Evolutionary conservation across 2,797 vertebrate species (phyloP).

Genomic region (Scarus forsteni): DNA sequence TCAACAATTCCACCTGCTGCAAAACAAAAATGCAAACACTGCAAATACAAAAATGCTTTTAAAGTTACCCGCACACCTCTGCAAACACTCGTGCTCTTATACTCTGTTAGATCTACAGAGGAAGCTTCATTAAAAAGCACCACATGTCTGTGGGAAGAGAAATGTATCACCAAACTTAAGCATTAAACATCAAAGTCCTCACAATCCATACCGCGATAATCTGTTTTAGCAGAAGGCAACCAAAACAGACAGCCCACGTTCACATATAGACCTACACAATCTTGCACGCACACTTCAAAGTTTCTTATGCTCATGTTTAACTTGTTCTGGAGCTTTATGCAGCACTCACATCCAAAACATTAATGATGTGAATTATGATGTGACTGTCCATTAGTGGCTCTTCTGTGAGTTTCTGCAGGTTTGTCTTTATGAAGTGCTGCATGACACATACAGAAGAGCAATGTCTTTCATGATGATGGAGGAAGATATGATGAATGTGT

Average conservation of each 20-base stretch:
- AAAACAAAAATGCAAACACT: constrained; percentile 8
- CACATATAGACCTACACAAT: constrained; percentile 4
- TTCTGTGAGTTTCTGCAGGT: constrained; percentile 29
- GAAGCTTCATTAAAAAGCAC: constrained; percentile 57
- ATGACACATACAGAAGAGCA: too few relatives aligned
- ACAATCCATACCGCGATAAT: constrained; percentile 42
- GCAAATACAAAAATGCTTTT: constrained; percentile 8
- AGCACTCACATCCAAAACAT: constrained; percentile 49
- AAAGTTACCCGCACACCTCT: neutral
- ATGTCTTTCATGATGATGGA: neutral
- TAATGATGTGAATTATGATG: constrained; percentile 30
- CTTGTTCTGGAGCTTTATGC: constrained; percentile 45
- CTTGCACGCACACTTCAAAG: constrained; percentile 31
- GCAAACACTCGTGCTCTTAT: constrained; percentile 11
- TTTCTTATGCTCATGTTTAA: constrained; percentile 31
- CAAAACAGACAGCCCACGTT: constrained; percentile 19
- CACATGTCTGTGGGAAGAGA: neutral
- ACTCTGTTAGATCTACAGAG: constrained; percentile 38
- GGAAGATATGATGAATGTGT: neutral
- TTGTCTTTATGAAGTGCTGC: constrained; percentile 21
- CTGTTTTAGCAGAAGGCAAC: constrained; percentile 30
- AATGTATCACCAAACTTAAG: constrained; percentile 33
- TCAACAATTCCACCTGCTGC: constrained; percentile 50
- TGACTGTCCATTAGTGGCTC: constrained; percentile 46
- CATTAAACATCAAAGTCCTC: constrained; percentile 47